phyloP scores from a whole-genome alignment of 2,797 vertebrate genomes.

The Lacerta agilis region DNA sequence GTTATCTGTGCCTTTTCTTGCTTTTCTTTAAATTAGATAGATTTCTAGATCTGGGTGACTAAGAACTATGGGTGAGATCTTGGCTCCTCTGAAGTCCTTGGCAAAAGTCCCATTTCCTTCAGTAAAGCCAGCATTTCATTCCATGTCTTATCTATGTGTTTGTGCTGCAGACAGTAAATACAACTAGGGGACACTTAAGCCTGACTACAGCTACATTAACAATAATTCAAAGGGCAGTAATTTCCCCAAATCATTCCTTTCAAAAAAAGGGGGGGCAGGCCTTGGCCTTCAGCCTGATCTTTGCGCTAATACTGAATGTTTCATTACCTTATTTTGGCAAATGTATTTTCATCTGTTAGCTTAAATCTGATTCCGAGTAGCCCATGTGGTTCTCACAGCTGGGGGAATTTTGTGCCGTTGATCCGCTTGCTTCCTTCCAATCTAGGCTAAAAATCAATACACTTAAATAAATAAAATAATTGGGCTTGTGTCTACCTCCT shows the following conservation, averaged over 20 bases:
- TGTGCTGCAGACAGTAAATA: background rate
- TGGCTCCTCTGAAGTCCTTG: background rate
- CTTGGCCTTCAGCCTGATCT: constrained; percentile 61
- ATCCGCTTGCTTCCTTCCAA: constrained; percentile 61
- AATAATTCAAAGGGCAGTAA: constrained; percentile 34
- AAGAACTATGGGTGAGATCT: background rate
- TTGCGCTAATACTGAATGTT: constrained; percentile 55
- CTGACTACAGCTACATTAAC: constrained; percentile 35
- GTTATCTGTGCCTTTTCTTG: constrained; percentile 9
- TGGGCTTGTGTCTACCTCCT: constrained; percentile 44
- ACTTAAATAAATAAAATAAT: constrained; percentile 72
- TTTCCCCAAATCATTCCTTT: constrained; percentile 57
- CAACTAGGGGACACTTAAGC: constrained; percentile 3
- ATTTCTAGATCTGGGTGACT: constrained; percentile 56
- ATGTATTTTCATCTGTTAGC: constrained; percentile 70
- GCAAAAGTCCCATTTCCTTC: background rate
- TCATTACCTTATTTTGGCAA: constrained; percentile 68
- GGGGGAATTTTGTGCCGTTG: constrained; percentile 69
- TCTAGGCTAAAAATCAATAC: constrained; percentile 67
- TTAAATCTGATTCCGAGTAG: constrained; percentile 68
- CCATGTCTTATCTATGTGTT: constrained; percentile 30
- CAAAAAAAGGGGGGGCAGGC: constrained; percentile 46
- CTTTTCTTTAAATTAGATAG: constrained; percentile 46
- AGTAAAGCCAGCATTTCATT: background rate
- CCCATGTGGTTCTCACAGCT: constrained; percentile 62